A percentile compares a stretch with the other conserved stretches of the same genome.
phyloP scores from a whole-genome alignment of 2,888 invertebrate genomes.

The Camponotus fellah region DNA sequence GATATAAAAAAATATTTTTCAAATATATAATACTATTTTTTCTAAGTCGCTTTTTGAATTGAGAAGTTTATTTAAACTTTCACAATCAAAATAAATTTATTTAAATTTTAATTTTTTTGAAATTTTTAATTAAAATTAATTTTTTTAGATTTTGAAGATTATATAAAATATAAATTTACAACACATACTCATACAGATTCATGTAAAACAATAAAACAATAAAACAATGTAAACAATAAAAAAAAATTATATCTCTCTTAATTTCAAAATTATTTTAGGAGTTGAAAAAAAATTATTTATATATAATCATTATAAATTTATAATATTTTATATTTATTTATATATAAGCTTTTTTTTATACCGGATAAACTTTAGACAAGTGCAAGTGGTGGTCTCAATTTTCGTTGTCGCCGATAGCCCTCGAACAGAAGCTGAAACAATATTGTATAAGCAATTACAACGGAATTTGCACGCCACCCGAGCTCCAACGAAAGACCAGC shows the following conservation, averaged over 20 bases:
- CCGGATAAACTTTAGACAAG: constrained; percentile 38
- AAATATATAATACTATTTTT: not conserved
- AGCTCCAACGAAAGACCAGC: constrained; percentile 79
- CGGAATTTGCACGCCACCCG: constrained; percentile 72
- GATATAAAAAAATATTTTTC: not conserved
- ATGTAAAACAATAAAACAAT: not conserved
- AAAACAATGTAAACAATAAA: not conserved
- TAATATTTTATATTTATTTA: not conserved
- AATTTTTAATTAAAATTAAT: not conserved
- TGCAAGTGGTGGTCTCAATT: constrained; percentile 71
- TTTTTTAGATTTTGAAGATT: not conserved
- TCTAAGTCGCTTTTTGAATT: not conserved
- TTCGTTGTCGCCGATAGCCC: not conserved
- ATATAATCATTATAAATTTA: not conserved
- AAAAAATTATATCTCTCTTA: not conserved
- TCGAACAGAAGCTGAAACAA: constrained; percentile 24
- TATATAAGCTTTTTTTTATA: not conserved
- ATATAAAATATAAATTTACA: not conserved
- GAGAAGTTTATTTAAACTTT: not conserved
- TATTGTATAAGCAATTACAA: constrained; percentile 60
- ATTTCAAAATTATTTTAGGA: not conserved
- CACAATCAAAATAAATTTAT: not conserved
- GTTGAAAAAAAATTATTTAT: not conserved
- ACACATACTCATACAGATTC: not conserved
- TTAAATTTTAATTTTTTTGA: not conserved